These are phyloP conservation scores for Spialia ferax DNA, from an alignment of 2,888 invertebrate genomes.

Conservation along the genomic window DNA sequence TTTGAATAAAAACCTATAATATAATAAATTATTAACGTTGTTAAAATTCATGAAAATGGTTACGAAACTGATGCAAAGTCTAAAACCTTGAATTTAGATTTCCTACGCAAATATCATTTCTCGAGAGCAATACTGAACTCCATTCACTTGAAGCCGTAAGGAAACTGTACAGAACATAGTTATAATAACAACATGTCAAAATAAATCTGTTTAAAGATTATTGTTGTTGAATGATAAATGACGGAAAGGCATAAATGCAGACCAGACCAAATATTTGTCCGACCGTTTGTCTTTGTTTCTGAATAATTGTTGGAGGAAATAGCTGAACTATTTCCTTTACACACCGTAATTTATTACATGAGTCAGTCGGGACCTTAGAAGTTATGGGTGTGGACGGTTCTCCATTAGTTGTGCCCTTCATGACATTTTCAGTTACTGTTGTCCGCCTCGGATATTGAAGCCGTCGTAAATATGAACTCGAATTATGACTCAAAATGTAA, in stretches of 20 bases:
- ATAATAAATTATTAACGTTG: background rate
- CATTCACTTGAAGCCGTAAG: conserved; percentile 23
- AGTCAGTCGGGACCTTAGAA: conserved; percentile 47
- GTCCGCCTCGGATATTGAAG: conserved; percentile 55
- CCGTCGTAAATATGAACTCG: conserved; percentile 57
- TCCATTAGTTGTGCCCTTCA: conserved; percentile 58
- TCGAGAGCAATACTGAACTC: conserved; percentile 2
- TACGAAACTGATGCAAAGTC: background rate
- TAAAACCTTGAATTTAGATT: background rate
- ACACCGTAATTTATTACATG: conserved; percentile 58
- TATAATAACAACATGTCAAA: conserved; percentile 21
- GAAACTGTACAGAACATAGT: conserved; percentile 15
- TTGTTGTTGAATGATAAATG: conserved; percentile 31
- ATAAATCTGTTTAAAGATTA: conserved; percentile 17
- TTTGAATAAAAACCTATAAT: background rate
- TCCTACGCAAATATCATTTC: conserved; percentile 13
- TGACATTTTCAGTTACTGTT: conserved; percentile 57
- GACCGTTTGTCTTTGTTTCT: conserved; percentile 63
- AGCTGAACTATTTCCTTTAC: conserved; percentile 58
- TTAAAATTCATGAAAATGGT: background rate
- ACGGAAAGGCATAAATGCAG: conserved; percentile 30
- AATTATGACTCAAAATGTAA: conserved; percentile 63
- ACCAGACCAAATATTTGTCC: conserved; percentile 47
- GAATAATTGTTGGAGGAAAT: conserved; percentile 61
- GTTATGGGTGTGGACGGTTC: conserved; percentile 49